Evolutionary conservation across 2,888 invertebrate species (phyloP), one percentile per base, ranked within the genome.

Genomic region (Acleris literana): DNA sequence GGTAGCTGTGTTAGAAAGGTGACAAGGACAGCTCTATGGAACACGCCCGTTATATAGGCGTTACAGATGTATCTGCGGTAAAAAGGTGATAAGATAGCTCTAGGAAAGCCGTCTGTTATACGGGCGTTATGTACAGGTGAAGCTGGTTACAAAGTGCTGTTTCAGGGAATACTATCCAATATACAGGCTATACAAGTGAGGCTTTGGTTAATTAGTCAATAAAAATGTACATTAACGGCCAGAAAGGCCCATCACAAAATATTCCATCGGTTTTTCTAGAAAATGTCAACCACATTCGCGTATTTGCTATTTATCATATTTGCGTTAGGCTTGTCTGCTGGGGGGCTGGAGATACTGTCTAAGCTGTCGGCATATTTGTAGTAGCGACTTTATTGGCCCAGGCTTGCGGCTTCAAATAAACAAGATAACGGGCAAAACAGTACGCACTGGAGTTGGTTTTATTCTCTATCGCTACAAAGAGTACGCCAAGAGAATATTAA

Each of bases 321-420:
- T 48, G 57, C 22, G 25, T 43, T 57, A 52, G 60, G 44, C 18
- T 48, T 25, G 66, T 53, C 66, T 57, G 66, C 66, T 46, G 66
- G 66, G 66, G 66, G 62, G 33, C 61, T 57, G 25, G 29, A 49
- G 58, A 62, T 62, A 60, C 29, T 9, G 22, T 5, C 17, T 57
- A 66, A 66, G 61, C 62, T 56, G 25, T 44, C 4, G 25, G 56
- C 48, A 59, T 59, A 59, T 59, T 59, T 59, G 58, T 11, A 5
- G 9, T 29, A 29, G 55, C 46, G 39, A 20, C 44, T 43, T 16
- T 60, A 43, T 43, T n/a, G 17, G 6, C 39, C 39, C 22, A 7
- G 22, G 51, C 33, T 59, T 33, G 16, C 11, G 18, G 16, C 44
- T 16, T 25, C 33, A 6, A 11, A 39, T 48, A 66, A 53, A 62